phyloP scores from a whole-genome alignment of 2,888 invertebrate species.

The Drosophila kanekoi region DNA sequence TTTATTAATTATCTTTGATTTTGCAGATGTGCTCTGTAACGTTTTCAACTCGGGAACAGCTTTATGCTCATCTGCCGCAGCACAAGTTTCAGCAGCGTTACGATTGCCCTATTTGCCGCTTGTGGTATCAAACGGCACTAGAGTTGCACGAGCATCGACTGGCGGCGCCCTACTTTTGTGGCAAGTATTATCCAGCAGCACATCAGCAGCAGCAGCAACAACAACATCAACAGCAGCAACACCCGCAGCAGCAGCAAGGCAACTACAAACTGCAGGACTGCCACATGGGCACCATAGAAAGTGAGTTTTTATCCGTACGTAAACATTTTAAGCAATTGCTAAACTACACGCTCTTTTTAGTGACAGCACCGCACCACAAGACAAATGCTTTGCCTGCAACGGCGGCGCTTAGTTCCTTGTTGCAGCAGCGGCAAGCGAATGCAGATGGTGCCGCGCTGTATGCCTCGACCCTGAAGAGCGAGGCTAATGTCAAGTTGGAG shows the following conservation, averaged over 20 bases:
- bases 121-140: constrained; percentile 80
- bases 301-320: constrained; percentile 42
- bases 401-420: constrained; percentile 55
- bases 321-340: neutral
- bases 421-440: constrained; percentile 73
- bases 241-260: constrained; percentile 20
- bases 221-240: constrained; percentile 48
- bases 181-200: constrained; percentile 72
- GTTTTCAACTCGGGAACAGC: constrained; percentile 71
- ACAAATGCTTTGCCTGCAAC: constrained; percentile 59
- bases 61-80: constrained; percentile 76
- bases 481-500: constrained; percentile 78
- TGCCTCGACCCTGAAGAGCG: constrained; percentile 61
- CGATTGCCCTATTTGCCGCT: constrained; percentile 81
- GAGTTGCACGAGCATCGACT: constrained; percentile 81
- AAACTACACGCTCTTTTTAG: constrained; percentile 33
- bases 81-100: constrained; percentile 81
- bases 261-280: constrained; percentile 79
- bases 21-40: constrained; percentile 77
- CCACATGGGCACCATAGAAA: constrained; percentile 76
- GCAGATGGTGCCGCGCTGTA: constrained; percentile 61
- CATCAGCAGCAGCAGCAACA: constrained; percentile 31
- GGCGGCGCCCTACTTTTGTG: constrained; percentile 81
- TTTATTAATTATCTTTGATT: neutral
- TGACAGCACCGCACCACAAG: constrained; percentile 58